Conservation (phyloP, 2,888 invertebrate species). For the Drosophila helvetica region DNA sequence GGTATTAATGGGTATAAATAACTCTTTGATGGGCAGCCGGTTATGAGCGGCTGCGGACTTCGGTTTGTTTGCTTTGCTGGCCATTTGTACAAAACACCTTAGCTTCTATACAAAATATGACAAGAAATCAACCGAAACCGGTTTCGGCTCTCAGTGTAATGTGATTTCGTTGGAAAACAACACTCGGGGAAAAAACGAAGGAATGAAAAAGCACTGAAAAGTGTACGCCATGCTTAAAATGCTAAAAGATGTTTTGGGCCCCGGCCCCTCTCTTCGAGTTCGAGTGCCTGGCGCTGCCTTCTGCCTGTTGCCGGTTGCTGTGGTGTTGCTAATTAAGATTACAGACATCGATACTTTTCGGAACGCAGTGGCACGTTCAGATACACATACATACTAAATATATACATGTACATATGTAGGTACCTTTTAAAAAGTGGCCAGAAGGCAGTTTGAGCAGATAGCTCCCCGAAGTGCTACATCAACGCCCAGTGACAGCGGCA, state of each 20-base stretch:
- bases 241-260: slow-evolving; percentile 70
- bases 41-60: slow-evolving; percentile 43
- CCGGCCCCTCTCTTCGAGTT: slow-evolving; percentile 12
- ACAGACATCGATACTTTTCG: slow-evolving; percentile 76
- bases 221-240: slow-evolving; percentile 69
- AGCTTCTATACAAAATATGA: slow-evolving; percentile 55
- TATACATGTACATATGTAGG: slow-evolving; percentile 27
- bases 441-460: slow-evolving; percentile 48
- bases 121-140: slow-evolving; percentile 62
- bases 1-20: slow-evolving; percentile 46
- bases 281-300: slow-evolving; percentile 50
- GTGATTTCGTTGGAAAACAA: slow-evolving; percentile 33
- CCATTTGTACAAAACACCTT: slow-evolving; percentile 73
- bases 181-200: slow-evolving; percentile 17
- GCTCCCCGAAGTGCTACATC: slow-evolving; percentile 70
- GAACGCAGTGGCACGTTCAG: slow-evolving; percentile 71
- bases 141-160: slow-evolving; percentile 51
- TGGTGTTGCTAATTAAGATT: slow-evolving; percentile 77
- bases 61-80: slow-evolving; percentile 46
- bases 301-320: slow-evolving; percentile 41
- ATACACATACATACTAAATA: slow-evolving; percentile 21
- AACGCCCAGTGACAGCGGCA: slow-evolving; percentile 56
- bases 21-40: slow-evolving; percentile 59
- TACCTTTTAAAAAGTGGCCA: slow-evolving; percentile 21
- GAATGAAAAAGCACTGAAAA: slow-evolving; percentile 28